phyloP scores from a whole-genome alignment of 1,140 invertebrate species.

The Tribolium castaneum region DNA sequence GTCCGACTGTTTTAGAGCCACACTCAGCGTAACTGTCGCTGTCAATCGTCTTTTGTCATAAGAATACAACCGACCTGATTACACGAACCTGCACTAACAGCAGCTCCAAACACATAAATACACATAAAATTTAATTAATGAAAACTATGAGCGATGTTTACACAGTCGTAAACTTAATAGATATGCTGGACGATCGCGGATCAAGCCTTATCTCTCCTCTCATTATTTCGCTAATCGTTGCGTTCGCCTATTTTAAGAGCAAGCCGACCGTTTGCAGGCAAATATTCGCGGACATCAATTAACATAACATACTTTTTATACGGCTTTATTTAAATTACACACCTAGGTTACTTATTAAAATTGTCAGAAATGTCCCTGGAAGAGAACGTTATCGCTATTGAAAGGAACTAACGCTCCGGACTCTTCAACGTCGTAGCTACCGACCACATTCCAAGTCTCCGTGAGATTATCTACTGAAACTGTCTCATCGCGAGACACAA shows the following conservation, averaged over 20 bases:
- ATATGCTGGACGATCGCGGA: neutral
- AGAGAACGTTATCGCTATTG: conserved; percentile 56
- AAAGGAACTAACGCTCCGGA: conserved; percentile 62
- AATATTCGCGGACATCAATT: neutral
- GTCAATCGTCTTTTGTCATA: conserved; percentile 42
- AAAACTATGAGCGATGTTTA: conserved; percentile 32
- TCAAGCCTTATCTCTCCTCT: neutral
- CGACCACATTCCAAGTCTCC: conserved; percentile 61
- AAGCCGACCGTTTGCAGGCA: neutral
- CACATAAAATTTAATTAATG: conserved; percentile 40
- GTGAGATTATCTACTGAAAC: conserved; percentile 52
- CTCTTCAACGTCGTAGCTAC: conserved; percentile 63
- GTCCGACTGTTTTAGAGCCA: conserved; percentile 42
- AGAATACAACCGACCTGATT: conserved; percentile 34
- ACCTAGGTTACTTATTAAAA: neutral
- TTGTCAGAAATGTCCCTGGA: conserved; percentile 57
- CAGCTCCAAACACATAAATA: conserved; percentile 23
- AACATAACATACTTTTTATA: neutral
- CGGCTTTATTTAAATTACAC: conserved; percentile 27
- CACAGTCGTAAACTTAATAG: conserved; percentile 15
- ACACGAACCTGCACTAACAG: conserved; percentile 12
- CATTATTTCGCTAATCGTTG: conserved; percentile 4
- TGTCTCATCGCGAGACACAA: conserved; percentile 56
- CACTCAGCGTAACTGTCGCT: conserved; percentile 33
- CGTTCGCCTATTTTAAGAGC: conserved; percentile 4